Percentiles rank a stretch among this genome's conserved stretches.
These are phyloP conservation scores for Psettodes erumei DNA, from an alignment of 2,113 vertebrate species.

Conservation along the genomic window DNA sequence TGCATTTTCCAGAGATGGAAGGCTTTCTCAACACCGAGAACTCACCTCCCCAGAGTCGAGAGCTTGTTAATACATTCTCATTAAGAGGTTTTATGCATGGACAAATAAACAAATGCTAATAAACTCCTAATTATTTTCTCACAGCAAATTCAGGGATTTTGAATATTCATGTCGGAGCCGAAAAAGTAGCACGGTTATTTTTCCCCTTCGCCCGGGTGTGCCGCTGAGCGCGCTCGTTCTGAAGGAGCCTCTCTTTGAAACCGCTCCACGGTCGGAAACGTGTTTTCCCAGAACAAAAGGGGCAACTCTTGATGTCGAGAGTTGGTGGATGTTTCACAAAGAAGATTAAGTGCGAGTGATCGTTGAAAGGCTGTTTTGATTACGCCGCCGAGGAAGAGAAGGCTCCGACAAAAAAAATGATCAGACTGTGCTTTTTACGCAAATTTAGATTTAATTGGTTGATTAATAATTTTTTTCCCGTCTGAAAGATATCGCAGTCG, in stretches of 20 bases:
- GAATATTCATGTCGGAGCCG: constrained; percentile 80
- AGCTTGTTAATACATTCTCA: constrained; percentile 77
- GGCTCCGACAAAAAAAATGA: constrained; percentile 33
- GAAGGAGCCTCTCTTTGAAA: constrained; percentile 30
- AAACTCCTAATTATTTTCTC: constrained; percentile 81
- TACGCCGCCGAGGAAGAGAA: constrained; percentile 13
- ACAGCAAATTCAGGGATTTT: constrained; percentile 64
- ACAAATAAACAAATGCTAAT: constrained; percentile 84
- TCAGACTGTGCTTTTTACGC: constrained; percentile 26
- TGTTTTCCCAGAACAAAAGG: constrained; percentile 37
- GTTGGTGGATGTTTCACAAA: constrained; percentile 21
- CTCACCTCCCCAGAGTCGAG: constrained; percentile 68
- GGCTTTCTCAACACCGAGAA: constrained; percentile 53
- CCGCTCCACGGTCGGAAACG: constrained; percentile 26
- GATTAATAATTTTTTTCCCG: constrained; percentile 27
- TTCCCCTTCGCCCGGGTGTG: constrained; percentile 50
- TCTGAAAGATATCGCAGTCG: neutral
- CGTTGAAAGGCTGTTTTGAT: constrained; percentile 50
- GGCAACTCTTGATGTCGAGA: constrained; percentile 12
- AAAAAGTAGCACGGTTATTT: constrained; percentile 69
- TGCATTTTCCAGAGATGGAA: constrained; percentile 62
- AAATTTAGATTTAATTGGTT: constrained; percentile 43
- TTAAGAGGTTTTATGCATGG: constrained; percentile 78
- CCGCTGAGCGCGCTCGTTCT: constrained; percentile 34
- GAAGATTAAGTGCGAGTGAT: constrained; percentile 26